A percentile compares a stretch with the other conserved stretches of the same genome.
Evolutionary conservation across 2,113 vertebrate species (phyloP).

Genomic region (Etheostoma spectabile): DNA sequence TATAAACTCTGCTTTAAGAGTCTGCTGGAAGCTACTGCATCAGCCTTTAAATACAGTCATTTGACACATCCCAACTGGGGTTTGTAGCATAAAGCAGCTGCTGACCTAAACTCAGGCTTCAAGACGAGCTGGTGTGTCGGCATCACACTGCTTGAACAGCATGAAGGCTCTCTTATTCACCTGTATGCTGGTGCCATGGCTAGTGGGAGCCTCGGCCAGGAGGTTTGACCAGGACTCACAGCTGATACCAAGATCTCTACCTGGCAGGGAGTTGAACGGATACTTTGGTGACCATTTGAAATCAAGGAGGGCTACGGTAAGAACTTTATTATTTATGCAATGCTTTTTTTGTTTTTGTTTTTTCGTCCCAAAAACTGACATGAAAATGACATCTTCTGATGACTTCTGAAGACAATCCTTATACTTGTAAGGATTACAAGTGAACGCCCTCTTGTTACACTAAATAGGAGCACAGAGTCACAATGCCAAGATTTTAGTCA

Average conservation of each 20-base stretch:
- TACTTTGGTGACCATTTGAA: slow-evolving; percentile 58
- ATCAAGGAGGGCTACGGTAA: slow-evolving; percentile 77
- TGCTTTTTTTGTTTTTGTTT: slow-evolving; percentile 5
- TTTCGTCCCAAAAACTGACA: background rate
- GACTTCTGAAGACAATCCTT: too few species aligned
- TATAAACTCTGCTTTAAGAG: slow-evolving; percentile 87
- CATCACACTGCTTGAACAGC: slow-evolving; percentile 61
- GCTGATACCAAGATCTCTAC: slow-evolving; percentile 59
- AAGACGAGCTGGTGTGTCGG: slow-evolving; percentile 46
- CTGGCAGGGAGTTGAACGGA: slow-evolving; percentile 52
- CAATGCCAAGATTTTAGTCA: background rate
- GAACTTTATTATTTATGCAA: slow-evolving; percentile 6
- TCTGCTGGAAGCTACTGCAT: slow-evolving; percentile 89
- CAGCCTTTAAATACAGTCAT: slow-evolving; percentile 96
- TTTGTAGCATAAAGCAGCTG: slow-evolving; percentile 71
- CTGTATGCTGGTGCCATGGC: slow-evolving; percentile 84
- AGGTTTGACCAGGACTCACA: slow-evolving; percentile 35
- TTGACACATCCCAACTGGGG: slow-evolving; percentile 85
- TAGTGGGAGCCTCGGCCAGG: slow-evolving; percentile 77
- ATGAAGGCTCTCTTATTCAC: slow-evolving; percentile 82
- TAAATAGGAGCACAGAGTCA: background rate
- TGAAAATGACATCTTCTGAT: too few species aligned
- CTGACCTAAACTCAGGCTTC: slow-evolving; percentile 54
- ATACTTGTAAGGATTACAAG: too few species aligned
- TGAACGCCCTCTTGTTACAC: too few species aligned